A percentile compares a stretch with the other conserved stretches of the same genome.
phyloP scores from a whole-genome alignment of 2,797 vertebrate genomes.

The Bucorvus abyssinicus region DNA sequence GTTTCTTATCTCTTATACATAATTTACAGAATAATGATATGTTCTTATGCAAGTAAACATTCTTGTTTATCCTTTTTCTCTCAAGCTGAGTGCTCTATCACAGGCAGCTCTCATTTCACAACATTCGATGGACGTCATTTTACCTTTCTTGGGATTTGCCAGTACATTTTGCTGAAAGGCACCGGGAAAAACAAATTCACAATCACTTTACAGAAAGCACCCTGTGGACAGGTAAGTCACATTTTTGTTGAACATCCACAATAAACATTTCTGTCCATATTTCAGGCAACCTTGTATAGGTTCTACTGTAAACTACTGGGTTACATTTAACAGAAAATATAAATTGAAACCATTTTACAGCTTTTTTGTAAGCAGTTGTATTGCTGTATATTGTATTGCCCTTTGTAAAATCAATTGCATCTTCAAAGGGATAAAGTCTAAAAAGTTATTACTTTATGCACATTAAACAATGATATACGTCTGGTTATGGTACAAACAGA shows the following conservation, averaged over 20 bases:
- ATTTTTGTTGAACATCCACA: not conserved
- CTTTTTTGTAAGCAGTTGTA: not conserved
- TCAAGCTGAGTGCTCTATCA: conserved; percentile 90
- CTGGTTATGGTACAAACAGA: conserved; percentile 24
- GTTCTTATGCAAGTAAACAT: not conserved
- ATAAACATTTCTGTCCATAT: not conserved
- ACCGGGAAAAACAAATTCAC: conserved; percentile 89
- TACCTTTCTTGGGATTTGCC: conserved; percentile 91
- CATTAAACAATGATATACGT: not conserved
- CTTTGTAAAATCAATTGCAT: conserved; percentile 3
- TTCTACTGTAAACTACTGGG: not conserved
- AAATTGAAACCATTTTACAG: not conserved
- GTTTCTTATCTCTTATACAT: not conserved
- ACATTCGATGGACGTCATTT: conserved; percentile 97
- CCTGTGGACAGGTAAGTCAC: conserved; percentile 87
- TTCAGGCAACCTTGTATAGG: not conserved
- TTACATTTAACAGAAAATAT: not conserved
- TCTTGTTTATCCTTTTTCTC: conserved; percentile 1
- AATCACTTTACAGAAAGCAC: conserved; percentile 89
- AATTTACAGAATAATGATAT: not conserved
- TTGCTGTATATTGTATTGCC: not conserved
- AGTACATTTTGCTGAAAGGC: conserved; percentile 94
- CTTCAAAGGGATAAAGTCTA: conserved; percentile 20
- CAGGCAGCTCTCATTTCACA: conserved; percentile 90
- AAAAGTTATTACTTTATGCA: conserved; percentile 10